phyloP scores from a whole-genome alignment of 35 echinoderm and acorn worm genomes.

The Apostichopus californicus region DNA sequence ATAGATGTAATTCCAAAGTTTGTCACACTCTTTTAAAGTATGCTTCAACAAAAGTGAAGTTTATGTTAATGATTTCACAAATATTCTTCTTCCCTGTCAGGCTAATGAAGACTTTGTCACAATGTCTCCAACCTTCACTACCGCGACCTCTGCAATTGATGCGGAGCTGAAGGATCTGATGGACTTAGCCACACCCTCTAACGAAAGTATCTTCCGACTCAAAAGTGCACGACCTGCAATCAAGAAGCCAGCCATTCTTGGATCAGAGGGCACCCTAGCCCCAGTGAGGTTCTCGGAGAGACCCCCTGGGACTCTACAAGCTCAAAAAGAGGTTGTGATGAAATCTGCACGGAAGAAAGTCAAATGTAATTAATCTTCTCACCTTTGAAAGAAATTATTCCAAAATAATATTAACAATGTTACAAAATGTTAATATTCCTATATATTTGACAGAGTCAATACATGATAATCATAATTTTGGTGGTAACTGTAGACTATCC shows the following conservation, averaged over 20 bases:
- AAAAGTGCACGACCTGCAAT: not conserved
- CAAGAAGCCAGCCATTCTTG: slow-evolving; percentile 89
- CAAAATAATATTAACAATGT: no score
- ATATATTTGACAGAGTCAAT: no score
- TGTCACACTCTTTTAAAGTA: no score
- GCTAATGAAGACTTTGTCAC: slow-evolving; percentile 60
- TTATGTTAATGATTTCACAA: no score
- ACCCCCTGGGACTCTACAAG: slow-evolving; percentile 44
- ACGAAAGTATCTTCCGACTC: not conserved
- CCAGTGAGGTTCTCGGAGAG: slow-evolving; percentile 69
- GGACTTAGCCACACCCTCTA: not conserved
- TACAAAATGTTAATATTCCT: no score
- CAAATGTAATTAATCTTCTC: not conserved
- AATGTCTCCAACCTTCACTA: slow-evolving; percentile 43
- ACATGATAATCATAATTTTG: no score
- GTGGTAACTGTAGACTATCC: no score
- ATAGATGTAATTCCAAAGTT: no score
- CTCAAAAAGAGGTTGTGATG: slow-evolving; percentile 4
- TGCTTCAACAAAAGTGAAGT: no score
- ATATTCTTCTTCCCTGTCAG: slow-evolving; percentile 10
- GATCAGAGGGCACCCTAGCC: slow-evolving; percentile 74
- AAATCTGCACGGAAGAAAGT: slow-evolving; percentile 49
- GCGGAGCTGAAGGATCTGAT: not conserved
- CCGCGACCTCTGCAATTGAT: slow-evolving; percentile 46
- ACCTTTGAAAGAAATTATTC: no score